A percentile compares a stretch with the other conserved stretches of the same genome.
Evolutionary conservation across 2,888 invertebrate species (phyloP).

Genomic region (Scelioninae gen. 2): DNA sequence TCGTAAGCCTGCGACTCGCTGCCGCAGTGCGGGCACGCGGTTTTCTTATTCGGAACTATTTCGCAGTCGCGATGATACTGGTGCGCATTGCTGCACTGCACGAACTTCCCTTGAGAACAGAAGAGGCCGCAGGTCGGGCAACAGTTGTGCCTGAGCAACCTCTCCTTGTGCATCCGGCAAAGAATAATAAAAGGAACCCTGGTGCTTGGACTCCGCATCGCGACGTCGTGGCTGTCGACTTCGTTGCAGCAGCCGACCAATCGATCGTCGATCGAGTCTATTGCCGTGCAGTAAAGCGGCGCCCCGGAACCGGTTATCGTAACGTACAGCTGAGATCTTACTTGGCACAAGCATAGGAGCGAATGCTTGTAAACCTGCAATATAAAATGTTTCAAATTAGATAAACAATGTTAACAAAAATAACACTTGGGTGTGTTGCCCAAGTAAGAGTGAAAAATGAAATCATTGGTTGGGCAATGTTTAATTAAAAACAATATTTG

Average conservation of each 20-base stretch:
- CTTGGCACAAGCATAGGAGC: constrained; percentile 77
- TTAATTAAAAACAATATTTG: too few relatives aligned
- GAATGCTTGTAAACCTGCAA: constrained; percentile 71
- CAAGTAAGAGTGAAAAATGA: too few relatives aligned
- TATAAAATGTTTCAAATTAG: too few relatives aligned
- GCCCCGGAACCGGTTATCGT: constrained; percentile 77
- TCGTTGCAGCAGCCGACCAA: constrained; percentile 89
- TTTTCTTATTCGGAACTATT: constrained; percentile 76
- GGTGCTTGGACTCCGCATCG: constrained; percentile 83
- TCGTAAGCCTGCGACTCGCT: constrained; percentile 78
- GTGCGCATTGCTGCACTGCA: constrained; percentile 86
- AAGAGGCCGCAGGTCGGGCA: constrained; percentile 93
- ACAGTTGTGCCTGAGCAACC: constrained; percentile 88
- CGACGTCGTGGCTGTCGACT: constrained; percentile 77
- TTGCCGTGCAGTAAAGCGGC: constrained; percentile 83
- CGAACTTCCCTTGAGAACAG: constrained; percentile 92
- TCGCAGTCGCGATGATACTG: constrained; percentile 91
- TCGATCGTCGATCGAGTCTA: constrained; percentile 84
- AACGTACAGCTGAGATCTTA: constrained; percentile 77
- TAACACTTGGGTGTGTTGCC: too few relatives aligned
- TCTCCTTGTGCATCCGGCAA: constrained; percentile 86
- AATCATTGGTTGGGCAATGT: too few relatives aligned
- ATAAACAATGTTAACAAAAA: too few relatives aligned
- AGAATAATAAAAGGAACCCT: constrained; percentile 87
- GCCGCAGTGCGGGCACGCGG: constrained; percentile 86